Conservation (phyloP, 2,113 vertebrate species). For the Jacana jacana region DNA sequence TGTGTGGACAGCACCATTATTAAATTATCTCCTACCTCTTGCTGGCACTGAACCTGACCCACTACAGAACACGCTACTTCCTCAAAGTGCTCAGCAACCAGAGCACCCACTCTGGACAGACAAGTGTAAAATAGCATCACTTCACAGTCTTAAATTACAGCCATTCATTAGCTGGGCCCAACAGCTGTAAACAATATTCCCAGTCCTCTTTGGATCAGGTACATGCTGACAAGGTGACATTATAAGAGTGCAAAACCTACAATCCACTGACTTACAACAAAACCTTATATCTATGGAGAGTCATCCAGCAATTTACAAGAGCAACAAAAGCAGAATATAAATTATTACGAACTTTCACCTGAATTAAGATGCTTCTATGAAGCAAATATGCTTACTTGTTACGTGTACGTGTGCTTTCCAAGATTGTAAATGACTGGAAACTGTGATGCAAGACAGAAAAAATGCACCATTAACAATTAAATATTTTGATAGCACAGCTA, state of each 20-base stretch:
- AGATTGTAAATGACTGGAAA: background rate
- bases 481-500: background rate
- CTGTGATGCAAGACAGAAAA: background rate
- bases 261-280: background rate
- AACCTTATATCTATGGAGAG: background rate
- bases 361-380: background rate
- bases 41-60: background rate
- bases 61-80: rapidly evolving
- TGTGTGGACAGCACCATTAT: background rate
- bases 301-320: background rate
- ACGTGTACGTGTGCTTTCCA: background rate
- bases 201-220: background rate
- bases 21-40: conserved; percentile 12
- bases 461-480: background rate
- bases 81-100: background rate
- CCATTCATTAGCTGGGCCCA: background rate
- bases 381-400: background rate
- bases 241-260: background rate
- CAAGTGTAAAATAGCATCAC: conserved; percentile 16
- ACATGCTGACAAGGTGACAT: background rate
- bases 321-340: background rate
- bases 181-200: background rate
- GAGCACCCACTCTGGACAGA: background rate
- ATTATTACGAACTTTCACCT: background rate
- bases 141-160: background rate